phyloP scores from a whole-genome alignment of 2,797 vertebrate genomes.

The Adelosebastes latens region DNA sequence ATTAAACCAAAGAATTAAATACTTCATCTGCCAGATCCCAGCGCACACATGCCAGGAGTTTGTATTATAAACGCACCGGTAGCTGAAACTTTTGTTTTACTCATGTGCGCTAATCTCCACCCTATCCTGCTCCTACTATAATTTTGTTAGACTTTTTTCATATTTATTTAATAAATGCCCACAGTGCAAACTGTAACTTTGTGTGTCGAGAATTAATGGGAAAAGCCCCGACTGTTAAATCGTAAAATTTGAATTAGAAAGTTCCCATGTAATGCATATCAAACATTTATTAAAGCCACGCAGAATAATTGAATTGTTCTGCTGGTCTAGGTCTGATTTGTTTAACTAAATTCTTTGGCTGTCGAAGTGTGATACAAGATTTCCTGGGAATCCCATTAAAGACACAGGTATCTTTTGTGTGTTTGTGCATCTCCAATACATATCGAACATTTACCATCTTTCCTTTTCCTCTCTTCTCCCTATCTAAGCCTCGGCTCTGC shows the following conservation, averaged over 20 bases:
- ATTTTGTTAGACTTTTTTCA: conserved; percentile 64
- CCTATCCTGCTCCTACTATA: conserved; percentile 49
- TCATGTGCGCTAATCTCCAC: conserved; percentile 68
- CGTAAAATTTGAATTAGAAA: conserved; percentile 93
- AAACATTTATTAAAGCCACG: conserved; percentile 94
- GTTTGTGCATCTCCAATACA: conserved; percentile 89
- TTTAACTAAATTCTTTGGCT: conserved; percentile 94
- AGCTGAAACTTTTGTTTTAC: conserved; percentile 75
- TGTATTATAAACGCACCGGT: conserved; percentile 76
- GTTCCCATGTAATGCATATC: conserved; percentile 90
- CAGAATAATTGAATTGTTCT: conserved; percentile 98
- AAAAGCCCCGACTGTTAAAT: conserved; percentile 93
- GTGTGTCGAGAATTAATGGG: conserved; percentile 92
- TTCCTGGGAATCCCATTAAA: conserved; percentile 94
- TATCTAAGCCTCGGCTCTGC: conserved; percentile 80
- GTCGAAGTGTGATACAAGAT: conserved; percentile 94
- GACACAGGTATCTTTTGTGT: conserved; percentile 89
- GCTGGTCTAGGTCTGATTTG: conserved; percentile 89
- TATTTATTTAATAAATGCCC: conserved; percentile 80
- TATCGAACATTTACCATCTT: conserved; percentile 86
- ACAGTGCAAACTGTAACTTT: conserved; percentile 81
- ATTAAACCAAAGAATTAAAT: conserved; percentile 72
- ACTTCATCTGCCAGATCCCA: conserved; percentile 65
- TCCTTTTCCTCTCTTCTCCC: conserved; percentile 67
- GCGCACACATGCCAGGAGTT: conserved; percentile 63